Conservation (phyloP, 2,113 vertebrate species). For the Erythrocercus mccallii region DNA sequence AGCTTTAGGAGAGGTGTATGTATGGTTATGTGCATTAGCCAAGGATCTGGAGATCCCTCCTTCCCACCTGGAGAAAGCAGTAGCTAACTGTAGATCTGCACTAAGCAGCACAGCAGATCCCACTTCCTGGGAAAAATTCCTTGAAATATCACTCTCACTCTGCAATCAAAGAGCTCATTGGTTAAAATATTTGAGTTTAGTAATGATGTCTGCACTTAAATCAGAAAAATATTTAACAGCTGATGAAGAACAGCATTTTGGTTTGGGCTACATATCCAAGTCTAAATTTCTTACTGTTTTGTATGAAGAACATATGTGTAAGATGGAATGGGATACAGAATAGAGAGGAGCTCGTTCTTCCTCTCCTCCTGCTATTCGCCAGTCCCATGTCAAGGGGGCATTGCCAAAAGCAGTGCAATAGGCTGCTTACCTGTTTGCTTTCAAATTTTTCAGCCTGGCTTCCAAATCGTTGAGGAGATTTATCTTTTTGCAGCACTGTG, state of each 20-base stretch:
- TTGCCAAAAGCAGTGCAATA: background rate
- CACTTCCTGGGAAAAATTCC: background rate
- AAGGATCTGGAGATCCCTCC: background rate
- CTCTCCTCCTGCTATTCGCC: background rate
- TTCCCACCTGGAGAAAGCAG: background rate
- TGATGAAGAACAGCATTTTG: background rate
- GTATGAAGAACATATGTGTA: fast-evolving
- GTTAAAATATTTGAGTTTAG: background rate
- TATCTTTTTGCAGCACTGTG: constrained; percentile 97
- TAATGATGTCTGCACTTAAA: background rate
- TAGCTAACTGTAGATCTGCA: background rate
- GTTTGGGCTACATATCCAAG: background rate
- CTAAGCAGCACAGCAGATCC: background rate
- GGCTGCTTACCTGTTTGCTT: constrained; percentile 86
- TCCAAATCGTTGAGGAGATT: constrained; percentile 94
- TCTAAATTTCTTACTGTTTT: background rate
- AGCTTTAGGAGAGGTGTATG: background rate
- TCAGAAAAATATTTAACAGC: background rate
- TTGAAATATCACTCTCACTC: background rate
- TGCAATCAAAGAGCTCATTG: background rate
- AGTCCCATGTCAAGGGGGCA: background rate
- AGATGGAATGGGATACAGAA: background rate
- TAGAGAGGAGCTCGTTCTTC: background rate
- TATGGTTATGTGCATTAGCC: background rate
- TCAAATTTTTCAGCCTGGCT: constrained; percentile 91